Percentiles rank a stretch among this genome's conserved stretches.
phyloP scores from a whole-genome alignment of 2,113 vertebrate species.

The Chaenocephalus aceratus region DNA sequence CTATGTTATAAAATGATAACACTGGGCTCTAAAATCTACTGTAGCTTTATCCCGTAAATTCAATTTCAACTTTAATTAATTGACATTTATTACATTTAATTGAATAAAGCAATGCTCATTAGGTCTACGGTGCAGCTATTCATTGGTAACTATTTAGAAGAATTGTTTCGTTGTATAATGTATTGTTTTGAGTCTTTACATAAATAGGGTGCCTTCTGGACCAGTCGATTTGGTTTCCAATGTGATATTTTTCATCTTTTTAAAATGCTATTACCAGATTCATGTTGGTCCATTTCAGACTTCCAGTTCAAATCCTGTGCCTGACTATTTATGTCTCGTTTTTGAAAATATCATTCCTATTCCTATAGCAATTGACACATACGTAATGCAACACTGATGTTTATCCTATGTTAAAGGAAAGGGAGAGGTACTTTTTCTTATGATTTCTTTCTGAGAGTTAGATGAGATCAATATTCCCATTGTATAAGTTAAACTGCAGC shows the following conservation, averaged over 20 bases:
- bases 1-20: not conserved
- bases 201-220: conserved; percentile 61
- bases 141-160: conserved; percentile 4
- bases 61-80: conserved; percentile 7
- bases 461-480: not conserved
- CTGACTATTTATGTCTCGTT: conserved; percentile 31
- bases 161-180: not conserved
- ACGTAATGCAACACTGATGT: not conserved
- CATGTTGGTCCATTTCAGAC: conserved; percentile 24
- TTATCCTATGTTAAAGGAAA: not conserved
- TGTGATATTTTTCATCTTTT: conserved; percentile 21
- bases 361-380: not conserved
- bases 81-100: not conserved
- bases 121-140: conserved; percentile 17
- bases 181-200: not conserved
- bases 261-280: conserved; percentile 6
- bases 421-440: not conserved
- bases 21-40: conserved; percentile 5
- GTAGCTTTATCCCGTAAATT: conserved; percentile 9
- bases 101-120: not conserved
- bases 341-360: not conserved
- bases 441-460: not conserved
- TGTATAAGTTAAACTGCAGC: not conserved
- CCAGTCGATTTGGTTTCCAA: conserved; percentile 45
- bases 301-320: conserved; percentile 39